phyloP scores from a whole-genome alignment of 2,113 vertebrate species.

The Sminthopsis crassicaudata region DNA sequence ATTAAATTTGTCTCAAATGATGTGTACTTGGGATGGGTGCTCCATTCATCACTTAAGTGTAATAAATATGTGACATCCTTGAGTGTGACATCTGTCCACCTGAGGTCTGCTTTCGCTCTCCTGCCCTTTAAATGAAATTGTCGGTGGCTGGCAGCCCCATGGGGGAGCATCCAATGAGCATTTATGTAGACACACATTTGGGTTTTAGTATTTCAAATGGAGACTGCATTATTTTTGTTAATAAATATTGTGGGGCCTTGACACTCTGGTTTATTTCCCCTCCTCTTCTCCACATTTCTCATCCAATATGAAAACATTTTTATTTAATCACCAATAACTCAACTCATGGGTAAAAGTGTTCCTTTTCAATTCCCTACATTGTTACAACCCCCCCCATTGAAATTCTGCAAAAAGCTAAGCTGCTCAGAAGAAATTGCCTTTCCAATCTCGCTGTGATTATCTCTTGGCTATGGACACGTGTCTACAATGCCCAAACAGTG shows the following conservation, averaged over 20 bases:
- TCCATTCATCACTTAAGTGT: constrained; percentile 55
- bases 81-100: constrained; percentile 55
- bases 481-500: background rate
- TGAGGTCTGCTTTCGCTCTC: constrained; percentile 22
- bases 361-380: constrained; percentile 29
- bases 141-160: constrained; percentile 53
- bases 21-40: constrained; percentile 37
- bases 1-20: constrained; percentile 18
- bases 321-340: constrained; percentile 57
- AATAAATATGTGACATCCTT: constrained; percentile 23
- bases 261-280: no score
- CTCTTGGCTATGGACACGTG: background rate
- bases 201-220: constrained; percentile 34
- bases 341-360: constrained; percentile 40
- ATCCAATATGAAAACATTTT: constrained; percentile 56
- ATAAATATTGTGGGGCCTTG: constrained; percentile 12
- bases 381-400: constrained; percentile 24
- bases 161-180: constrained; percentile 60
- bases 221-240: constrained; percentile 35
- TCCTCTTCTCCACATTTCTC: background rate
- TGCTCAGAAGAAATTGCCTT: constrained; percentile 64
- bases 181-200: constrained; percentile 39
- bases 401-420: constrained; percentile 63
- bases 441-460: constrained; percentile 78
- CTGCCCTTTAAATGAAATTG: constrained; percentile 58